Conservation (phyloP, 2,113 vertebrate genomes). For the Cyanistes caeruleus region DNA sequence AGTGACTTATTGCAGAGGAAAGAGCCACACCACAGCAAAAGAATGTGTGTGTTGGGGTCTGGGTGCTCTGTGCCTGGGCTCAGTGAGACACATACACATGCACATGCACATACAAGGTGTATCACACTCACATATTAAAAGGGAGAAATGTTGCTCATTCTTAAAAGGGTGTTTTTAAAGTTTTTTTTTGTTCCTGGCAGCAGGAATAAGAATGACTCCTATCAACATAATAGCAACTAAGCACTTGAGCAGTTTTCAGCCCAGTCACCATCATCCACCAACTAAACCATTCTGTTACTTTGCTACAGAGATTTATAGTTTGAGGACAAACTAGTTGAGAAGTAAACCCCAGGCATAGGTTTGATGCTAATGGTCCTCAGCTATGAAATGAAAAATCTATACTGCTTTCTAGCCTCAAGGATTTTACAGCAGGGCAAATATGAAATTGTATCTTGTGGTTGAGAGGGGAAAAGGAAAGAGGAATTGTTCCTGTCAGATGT, state of each 20-base stretch:
- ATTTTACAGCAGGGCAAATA: background rate
- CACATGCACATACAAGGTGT: fast-evolving
- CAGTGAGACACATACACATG: background rate
- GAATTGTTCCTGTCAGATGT: background rate
- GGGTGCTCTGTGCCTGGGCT: background rate
- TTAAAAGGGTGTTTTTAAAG: background rate
- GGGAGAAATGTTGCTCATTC: background rate
- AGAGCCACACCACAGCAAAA: background rate
- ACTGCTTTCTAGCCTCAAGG: background rate
- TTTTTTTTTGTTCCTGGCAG: background rate
- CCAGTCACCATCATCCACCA: background rate
- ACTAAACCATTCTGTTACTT: background rate
- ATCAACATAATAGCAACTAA: background rate
- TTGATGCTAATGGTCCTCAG: background rate
- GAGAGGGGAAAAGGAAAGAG: background rate
- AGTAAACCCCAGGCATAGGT: background rate
- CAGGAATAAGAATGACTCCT: background rate
- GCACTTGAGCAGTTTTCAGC: background rate
- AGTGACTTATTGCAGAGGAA: background rate
- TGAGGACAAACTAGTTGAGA: background rate
- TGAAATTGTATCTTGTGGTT: background rate
- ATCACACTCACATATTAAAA: background rate
- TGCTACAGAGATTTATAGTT: background rate
- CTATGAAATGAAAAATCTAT: background rate
- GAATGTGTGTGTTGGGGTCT: background rate